phyloP scores from a whole-genome alignment of 92 coral and sea anemone genomes.

The Parazoanthus darwini region DNA sequence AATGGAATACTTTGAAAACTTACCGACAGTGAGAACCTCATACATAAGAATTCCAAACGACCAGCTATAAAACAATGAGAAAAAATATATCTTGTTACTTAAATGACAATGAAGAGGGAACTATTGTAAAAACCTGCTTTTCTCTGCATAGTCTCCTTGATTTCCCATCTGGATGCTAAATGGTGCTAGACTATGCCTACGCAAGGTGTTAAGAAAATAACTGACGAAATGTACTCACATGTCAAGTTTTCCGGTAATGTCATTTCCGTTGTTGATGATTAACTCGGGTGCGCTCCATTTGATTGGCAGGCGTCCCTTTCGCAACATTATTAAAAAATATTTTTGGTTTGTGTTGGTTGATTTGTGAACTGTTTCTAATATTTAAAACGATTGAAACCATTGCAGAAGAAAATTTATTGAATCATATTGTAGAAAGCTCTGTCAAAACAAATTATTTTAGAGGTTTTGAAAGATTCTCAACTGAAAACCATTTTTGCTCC shows the following conservation, averaged over 20 bases:
- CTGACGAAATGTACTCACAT: neutral
- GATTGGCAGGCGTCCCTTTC: neutral
- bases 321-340: neutral
- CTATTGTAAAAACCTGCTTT: too few relatives aligned
- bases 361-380: too few relatives aligned
- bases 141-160: neutral
- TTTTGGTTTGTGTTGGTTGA: too few relatives aligned
- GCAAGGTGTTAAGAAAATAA: too few relatives aligned
- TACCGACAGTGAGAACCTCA: neutral
- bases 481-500: too few relatives aligned
- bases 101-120: neutral
- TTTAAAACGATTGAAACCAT: too few relatives aligned
- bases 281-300: constrained; percentile 5
- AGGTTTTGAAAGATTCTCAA: too few relatives aligned
- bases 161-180: too few relatives aligned
- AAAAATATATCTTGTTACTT: neutral
- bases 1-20: neutral
- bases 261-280: neutral
- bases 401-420: too few relatives aligned
- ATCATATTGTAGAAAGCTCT: too few relatives aligned
- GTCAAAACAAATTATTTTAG: too few relatives aligned
- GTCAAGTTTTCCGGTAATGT: neutral
- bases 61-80: neutral
- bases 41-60: neutral
- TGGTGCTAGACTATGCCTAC: too few relatives aligned